Base-by-base conservation (phyloP, 2,113 vertebrate species). In the Morone chrysops region DNA sequence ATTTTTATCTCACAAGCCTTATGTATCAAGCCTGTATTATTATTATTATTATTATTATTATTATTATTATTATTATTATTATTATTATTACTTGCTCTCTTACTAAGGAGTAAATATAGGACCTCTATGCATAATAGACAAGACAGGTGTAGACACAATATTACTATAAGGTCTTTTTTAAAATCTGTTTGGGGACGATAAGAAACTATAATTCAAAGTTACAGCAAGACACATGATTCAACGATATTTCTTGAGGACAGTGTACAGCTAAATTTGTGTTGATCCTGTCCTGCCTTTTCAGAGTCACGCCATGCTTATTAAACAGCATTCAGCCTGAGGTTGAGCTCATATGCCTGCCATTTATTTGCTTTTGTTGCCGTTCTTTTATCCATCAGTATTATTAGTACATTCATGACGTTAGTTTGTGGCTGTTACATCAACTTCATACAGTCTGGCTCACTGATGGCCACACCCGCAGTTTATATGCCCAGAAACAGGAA, bases 211-310 rank as follows among this genome's bases (percentile, higher is more conserved):
- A 57, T 59, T 31, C 12, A 59, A 59, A 59, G 57, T 16, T 56
- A 31, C 16, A 14, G 25, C 57, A 16, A 16, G n/a, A 56, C 10
- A 56, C 57, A 38, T 22, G 18, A 14, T 6, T 16, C 14, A 31
- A 18, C 8, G 20, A 61, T 25, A 10, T 54, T 60, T 68, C 20
- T 63, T 2, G 6, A 70, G 71, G 36, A 0, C 10, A 36, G 45
- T 5, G 22, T 54, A n/a, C 12, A 25, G 63, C 18, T 43, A 45
- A 25, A 22, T 68, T n/a, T 18, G 69, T 68, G 75, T 53, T 78
- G 13, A 78, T 74, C 18, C n/a, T 14, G 11, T 61, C 75, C 81
- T 54, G 75, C 69, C 69, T 62, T 74, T 83, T 73, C 60, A 74
- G 25, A 61, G 38, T 61, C 56, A 16, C 31, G 25, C 70, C 18